Base-by-base conservation (phyloP, 2,888 invertebrate species). In the Stictocephala bisonia region DNA sequence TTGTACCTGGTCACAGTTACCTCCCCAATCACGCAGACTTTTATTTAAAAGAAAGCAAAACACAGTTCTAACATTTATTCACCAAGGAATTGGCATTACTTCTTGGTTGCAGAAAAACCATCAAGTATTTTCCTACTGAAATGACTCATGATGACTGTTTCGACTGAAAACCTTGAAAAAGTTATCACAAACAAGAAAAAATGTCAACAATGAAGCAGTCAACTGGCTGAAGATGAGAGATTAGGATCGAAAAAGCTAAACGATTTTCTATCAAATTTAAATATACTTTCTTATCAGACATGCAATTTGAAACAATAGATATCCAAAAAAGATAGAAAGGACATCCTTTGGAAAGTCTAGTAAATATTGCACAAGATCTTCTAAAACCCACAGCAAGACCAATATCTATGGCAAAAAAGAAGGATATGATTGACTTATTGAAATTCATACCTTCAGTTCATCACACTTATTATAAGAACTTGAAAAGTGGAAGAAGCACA, bases 221-320 rank as follows among this genome's bases (percentile, higher is more conserved):
- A 69, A 71, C 41, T 71, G 70, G 70, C 44, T 71, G 26, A 15
- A 20, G 40, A 71, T 71, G 56, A 56, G 70, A 58, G 41, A 71
- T 71, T 24, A 9, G 58, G n/a, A 24, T 71, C 22, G 40, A 58
- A 15, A 71, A 71, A 35, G 11, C 41, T 24, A 40, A 71, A 58
- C 56, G 40, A 56, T 58, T 71, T 71, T n/a, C 40, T 24, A 41
- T 58, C 7, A 71, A 71, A 40, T 71, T 22, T 26, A 71, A 71
- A 41, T 41, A 20, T 41, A 71, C 58, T 24, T 60, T 60, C 31
- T 7, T 60, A 35, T 9, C 31, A 60, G 60, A 60, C 2, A 60
- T 60, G 60, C 60, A 31, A 35, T 60, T 60, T 48, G 26, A 27
- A 26, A 50, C 9, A 22, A 27, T 68, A n/a, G 50, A 68, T 41